Conservation (phyloP, 2,113 vertebrate genomes). For the Xiphophorus hellerii region DNA sequence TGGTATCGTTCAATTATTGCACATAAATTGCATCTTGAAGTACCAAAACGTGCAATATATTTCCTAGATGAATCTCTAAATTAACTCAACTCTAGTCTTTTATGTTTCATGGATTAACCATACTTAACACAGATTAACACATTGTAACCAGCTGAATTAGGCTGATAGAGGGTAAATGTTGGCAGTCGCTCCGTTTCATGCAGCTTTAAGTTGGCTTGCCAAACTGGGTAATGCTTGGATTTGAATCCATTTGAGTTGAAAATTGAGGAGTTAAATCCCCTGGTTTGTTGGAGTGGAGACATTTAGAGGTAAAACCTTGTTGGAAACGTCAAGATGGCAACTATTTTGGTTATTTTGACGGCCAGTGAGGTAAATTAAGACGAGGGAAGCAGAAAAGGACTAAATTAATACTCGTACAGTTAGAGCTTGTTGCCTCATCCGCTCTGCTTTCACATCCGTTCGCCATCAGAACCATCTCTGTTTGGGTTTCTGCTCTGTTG, state of each 20-base stretch:
- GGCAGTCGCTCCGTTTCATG: neutral
- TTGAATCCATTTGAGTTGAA: neutral
- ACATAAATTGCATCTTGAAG: no score
- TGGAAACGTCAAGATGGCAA: neutral
- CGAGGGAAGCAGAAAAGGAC: neutral
- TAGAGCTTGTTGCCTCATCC: slow-evolving; percentile 6
- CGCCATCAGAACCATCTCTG: neutral
- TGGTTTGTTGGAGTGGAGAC: neutral
- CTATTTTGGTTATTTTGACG: neutral
- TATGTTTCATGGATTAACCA: neutral
- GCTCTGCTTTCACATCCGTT: neutral
- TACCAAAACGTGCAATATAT: no score
- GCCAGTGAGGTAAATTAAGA: neutral
- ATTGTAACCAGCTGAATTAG: neutral
- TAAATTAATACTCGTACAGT: neutral
- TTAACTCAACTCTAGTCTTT: neutral
- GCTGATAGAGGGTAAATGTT: neutral
- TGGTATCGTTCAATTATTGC: neutral
- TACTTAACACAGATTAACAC: neutral
- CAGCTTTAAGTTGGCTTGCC: neutral
- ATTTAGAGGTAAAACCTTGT: neutral
- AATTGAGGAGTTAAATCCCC: neutral
- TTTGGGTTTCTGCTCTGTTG: slow-evolving; percentile 1
- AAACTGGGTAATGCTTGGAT: neutral
- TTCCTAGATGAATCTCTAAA: neutral